Evolutionary conservation across 2,113 vertebrate genomes (phyloP).

Genomic region (Parotia lawesii): DNA sequence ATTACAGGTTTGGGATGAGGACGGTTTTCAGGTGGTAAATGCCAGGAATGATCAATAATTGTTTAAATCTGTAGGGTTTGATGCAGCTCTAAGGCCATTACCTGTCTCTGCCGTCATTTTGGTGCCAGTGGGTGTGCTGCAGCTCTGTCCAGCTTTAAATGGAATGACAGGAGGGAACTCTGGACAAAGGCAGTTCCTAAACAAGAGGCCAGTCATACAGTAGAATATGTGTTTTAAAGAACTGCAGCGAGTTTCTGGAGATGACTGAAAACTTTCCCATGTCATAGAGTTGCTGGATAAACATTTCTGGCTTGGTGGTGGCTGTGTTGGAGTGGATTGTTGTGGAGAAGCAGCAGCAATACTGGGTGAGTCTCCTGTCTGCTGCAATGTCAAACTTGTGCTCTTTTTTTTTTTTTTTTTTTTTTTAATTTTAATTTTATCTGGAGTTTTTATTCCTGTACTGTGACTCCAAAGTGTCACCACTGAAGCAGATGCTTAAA

Average conservation of each 20-base stretch:
- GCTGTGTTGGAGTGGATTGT: neutral
- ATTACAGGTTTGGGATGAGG: neutral
- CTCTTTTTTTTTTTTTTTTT: neutral
- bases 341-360: neutral
- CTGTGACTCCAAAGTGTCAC: neutral
- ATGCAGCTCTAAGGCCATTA: rapidly evolving
- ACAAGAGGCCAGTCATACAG: neutral
- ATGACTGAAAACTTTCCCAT: neutral
- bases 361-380: neutral
- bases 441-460: neutral
- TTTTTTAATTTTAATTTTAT: neutral
- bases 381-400: neutral
- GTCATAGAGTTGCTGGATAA: neutral
- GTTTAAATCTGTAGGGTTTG: neutral
- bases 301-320: neutral
- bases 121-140: neutral
- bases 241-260: neutral
- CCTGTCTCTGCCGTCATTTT: neutral
- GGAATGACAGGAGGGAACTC: neutral
- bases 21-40: neutral
- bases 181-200: neutral
- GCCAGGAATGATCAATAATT: neutral
- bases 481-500: neutral
- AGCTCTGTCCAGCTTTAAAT: neutral
- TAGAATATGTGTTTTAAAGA: neutral